phyloP scores from a whole-genome alignment of 2,888 invertebrate species.

The Acanthococcus lagerstroemiae region DNA sequence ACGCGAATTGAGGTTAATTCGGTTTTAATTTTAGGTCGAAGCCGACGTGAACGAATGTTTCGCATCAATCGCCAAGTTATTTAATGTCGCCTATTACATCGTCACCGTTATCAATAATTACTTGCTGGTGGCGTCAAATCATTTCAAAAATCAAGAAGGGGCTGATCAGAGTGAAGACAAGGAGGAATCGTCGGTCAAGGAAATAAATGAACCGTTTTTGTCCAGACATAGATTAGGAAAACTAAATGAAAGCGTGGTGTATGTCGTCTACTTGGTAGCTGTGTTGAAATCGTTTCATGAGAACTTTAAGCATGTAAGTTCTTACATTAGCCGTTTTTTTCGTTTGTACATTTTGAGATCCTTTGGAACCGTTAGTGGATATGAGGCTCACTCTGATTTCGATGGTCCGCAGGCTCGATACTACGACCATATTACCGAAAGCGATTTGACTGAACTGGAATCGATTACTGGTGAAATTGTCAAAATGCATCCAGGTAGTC shows the following conservation, averaged over 20 bases:
- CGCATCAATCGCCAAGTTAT: conserved; percentile 14
- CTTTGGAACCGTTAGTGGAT: too few relatives aligned
- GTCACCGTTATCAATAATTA: conserved; percentile 24
- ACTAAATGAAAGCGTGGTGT: conserved; percentile 21
- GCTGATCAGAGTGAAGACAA: background rate
- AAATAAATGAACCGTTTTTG: conserved; percentile 12
- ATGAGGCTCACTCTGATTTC: too few relatives aligned
- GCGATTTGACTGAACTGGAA: conserved; percentile 7
- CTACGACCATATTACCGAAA: conserved; percentile 18
- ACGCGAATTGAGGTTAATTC: background rate
- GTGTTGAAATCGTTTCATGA: conserved; percentile 20
- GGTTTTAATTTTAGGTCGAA: conserved; percentile 2
- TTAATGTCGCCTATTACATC: conserved; percentile 20
- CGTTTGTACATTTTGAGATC: background rate
- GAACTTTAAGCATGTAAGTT: conserved; percentile 19
- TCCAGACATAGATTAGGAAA: conserved; percentile 15
- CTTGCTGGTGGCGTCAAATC: background rate
- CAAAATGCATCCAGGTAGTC: conserved; percentile 18
- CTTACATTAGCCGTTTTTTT: background rate
- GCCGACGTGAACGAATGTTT: conserved; percentile 21
- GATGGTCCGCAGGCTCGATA: conserved; percentile 4
- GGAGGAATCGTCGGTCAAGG: background rate
- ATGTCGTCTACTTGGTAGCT: conserved; percentile 17
- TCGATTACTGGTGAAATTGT: conserved; percentile 3
- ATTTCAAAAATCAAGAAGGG: conserved; percentile 3